Base-by-base conservation (phyloP, 2,113 vertebrate species). In the Platichthys stellatus region DNA sequence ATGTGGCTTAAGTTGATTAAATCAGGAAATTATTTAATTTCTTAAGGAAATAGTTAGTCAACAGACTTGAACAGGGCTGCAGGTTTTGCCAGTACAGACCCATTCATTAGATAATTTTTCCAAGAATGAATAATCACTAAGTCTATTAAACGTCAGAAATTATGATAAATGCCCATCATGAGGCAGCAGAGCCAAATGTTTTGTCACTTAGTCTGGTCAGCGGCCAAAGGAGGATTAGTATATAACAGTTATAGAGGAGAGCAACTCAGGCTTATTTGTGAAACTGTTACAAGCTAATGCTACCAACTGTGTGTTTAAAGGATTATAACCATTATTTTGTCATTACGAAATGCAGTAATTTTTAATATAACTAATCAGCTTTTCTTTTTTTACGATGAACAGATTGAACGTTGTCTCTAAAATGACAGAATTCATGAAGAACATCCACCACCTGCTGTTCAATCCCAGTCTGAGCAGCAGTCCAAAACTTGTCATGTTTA, bases 221-320 rank as follows among this genome's bases (percentile, higher is more conserved):
- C 64, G 62, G 72, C 79, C 86, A 88, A 71, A 74, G 68, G 49
- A 45, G 51, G 26, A 75, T 72, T 66, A 31, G 68, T 62, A 18
- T 40, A 69, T 69, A 43, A 86, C 18, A 24, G 24, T 20, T 56
- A 74, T 54, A 64, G 80, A 72, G 28, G 23, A 35, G 40, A 70
- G 64, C 14, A 72, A 74, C 63, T 74, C n/a, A 60, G 60, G 28
- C 38, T 63, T 15, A 47, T 58, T 61, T 71, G 26, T 61, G 14
- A 74, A 18, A 57, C 54, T 60, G 45, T 23, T 78, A 72, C 5
- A 26, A 51, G 47, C 35, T 65, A 49, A 58, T 58, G 13, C 70
- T 70, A 23, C 54, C 24, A 17, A 26, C 62, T 3, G 8, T 54
- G 23, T 62, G 47, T 43, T 79, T 65, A 9, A 80, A 63, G 45